Evolutionary conservation across 2,797 vertebrate genomes (phyloP).

Genomic region (Sebastes melanostomus): DNA sequence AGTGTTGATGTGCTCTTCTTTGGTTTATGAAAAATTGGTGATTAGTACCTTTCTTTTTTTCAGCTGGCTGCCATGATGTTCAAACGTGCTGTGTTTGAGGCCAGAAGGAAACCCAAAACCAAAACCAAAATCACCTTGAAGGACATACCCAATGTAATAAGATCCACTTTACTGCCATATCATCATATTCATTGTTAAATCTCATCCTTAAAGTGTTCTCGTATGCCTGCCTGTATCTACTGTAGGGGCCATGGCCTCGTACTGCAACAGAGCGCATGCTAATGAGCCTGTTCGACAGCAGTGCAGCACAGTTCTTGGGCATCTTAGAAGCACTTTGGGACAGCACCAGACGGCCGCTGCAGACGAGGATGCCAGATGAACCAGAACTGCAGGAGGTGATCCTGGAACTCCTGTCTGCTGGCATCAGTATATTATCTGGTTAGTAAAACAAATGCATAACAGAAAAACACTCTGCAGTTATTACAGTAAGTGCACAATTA

Average conservation of each 20-base stretch:
- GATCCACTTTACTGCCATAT: conserved; percentile 6
- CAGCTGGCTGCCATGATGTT: conserved; percentile 94
- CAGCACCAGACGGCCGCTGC: conserved; percentile 74
- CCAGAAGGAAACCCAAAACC: conserved; percentile 82
- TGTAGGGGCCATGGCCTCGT: conserved; percentile 85
- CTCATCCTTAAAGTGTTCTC: not conserved
- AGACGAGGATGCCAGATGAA: conserved; percentile 81
- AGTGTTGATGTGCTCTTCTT: not conserved
- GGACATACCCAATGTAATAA: conserved; percentile 82
- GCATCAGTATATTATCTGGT: conserved; percentile 90
- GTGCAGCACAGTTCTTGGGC: conserved; percentile 87
- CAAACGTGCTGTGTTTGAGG: conserved; percentile 88
- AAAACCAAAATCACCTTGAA: conserved; percentile 79
- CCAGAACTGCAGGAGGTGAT: conserved; percentile 82
- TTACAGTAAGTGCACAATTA: not conserved
- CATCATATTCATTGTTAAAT: not conserved
- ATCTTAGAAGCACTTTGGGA: conserved; percentile 90
- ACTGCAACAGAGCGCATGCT: conserved; percentile 84
- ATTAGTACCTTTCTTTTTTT: conserved; percentile 20
- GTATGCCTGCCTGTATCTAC: conserved; percentile 31
- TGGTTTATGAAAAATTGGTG: not conserved
- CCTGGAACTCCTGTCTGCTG: conserved; percentile 90
- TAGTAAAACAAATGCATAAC: conserved; percentile 26
- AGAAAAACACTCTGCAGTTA: not conserved
- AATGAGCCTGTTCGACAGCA: conserved; percentile 86